Percentiles rank a stretch among this genome's conserved stretches.
Evolutionary conservation across 92 coral and sea anemone genomes (phyloP).

Genomic region (Parazoanthus atlanticus): DNA sequence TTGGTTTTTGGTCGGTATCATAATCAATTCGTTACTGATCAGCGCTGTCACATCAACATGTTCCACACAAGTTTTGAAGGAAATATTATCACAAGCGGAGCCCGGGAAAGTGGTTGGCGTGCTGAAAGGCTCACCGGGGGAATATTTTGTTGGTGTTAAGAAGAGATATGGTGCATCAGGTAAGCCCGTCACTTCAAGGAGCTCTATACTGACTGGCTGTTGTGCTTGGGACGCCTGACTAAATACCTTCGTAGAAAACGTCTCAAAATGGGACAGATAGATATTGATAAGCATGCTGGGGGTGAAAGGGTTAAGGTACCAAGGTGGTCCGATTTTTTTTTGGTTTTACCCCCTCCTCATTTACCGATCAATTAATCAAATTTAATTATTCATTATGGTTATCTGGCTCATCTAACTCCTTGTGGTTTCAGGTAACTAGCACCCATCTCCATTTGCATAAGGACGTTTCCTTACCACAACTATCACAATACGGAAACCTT

Average conservation of each 20-base stretch:
- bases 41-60: neutral
- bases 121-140: neutral
- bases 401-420: no score
- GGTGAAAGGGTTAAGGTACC: no score
- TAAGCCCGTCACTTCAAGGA: neutral
- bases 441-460: no score
- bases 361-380: no score
- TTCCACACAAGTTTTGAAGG: neutral
- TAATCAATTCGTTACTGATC: neutral
- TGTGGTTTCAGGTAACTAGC: no score
- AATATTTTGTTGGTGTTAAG: neutral
- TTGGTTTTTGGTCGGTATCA: neutral
- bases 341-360: no score
- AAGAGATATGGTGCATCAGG: conserved; percentile 5
- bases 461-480: no score
- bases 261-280: no score
- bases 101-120: neutral
- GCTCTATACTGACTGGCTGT: neutral
- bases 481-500: no score
- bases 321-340: no score
- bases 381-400: no score
- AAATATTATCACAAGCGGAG: neutral
- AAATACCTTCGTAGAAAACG: neutral
- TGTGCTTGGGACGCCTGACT: neutral
- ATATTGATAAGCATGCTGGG: no score